phyloP scores from a whole-genome alignment of 1,140 invertebrate species.

The Zelostemma sp. region DNA sequence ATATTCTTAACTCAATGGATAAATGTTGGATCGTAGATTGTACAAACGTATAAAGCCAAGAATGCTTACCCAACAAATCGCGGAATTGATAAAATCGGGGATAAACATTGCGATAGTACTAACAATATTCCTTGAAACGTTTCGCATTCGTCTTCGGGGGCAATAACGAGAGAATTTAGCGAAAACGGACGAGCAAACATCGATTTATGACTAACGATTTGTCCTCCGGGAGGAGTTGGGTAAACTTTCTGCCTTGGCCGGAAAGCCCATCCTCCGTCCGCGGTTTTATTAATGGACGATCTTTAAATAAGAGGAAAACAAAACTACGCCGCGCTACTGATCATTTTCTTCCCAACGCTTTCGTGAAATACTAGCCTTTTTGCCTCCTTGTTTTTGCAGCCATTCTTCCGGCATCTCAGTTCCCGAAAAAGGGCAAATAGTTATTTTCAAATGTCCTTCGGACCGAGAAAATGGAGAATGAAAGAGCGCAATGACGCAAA shows the following conservation, averaged over 20 bases:
- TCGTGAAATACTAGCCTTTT: constrained; percentile 45
- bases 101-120: constrained; percentile 18
- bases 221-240: constrained; percentile 45
- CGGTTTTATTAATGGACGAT: constrained; percentile 52
- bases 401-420: background rate
- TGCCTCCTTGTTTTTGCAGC: constrained; percentile 16
- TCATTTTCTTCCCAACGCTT: constrained; percentile 41
- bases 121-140: constrained; percentile 27
- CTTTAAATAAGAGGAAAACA: constrained; percentile 61
- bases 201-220: constrained; percentile 64
- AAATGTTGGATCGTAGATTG: constrained; percentile 13
- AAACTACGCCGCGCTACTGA: constrained; percentile 46
- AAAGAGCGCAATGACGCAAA: too few relatives aligned
- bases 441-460: too few relatives aligned
- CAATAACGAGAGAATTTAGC: constrained; percentile 22
- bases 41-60: constrained; percentile 8
- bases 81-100: background rate
- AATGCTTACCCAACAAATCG: background rate
- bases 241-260: constrained; percentile 51
- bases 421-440: background rate
- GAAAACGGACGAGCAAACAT: constrained; percentile 41
- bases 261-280: constrained; percentile 17
- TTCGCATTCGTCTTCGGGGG: constrained; percentile 9
- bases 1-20: constrained; percentile 30
- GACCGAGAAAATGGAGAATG: too few relatives aligned